phyloP scores from a whole-genome alignment of 2,888 invertebrate species.

The Netelia melanura region DNA sequence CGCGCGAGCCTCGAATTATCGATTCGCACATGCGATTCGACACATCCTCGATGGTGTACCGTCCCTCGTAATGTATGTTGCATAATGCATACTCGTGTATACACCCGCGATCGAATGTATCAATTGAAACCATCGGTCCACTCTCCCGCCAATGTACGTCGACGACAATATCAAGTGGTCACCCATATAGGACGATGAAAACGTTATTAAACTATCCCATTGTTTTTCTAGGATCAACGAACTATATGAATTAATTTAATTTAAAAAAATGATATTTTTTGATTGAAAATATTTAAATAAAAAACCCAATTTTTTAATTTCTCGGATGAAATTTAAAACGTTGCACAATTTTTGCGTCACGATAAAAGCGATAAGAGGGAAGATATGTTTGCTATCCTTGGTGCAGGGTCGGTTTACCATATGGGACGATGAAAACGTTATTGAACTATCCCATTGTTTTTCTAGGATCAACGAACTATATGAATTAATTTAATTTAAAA shows the following conservation, averaged over 20 bases:
- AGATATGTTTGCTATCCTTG: neutral
- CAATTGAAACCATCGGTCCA: constrained; percentile 4
- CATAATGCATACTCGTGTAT: constrained; percentile 23
- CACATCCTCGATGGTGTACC: constrained; percentile 49
- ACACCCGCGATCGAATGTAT: neutral
- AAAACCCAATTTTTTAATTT: too few relatives aligned
- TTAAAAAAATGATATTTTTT: too few relatives aligned
- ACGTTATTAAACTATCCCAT: too few relatives aligned
- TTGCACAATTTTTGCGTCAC: neutral
- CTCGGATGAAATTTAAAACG: neutral
- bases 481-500: too few relatives aligned
- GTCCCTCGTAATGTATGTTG: constrained; percentile 35
- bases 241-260: too few relatives aligned
- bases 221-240: too few relatives aligned
- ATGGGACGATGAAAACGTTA: neutral
- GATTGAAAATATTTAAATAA: too few relatives aligned
- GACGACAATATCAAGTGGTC: neutral
- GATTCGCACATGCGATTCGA: constrained; percentile 62
- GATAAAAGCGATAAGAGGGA: neutral
- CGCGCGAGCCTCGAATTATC: constrained; percentile 57
- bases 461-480: too few relatives aligned
- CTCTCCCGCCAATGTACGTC: neutral
- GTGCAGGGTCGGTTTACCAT: constrained; percentile 44
- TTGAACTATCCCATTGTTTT: too few relatives aligned
- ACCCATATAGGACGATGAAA: neutral